Evolutionary conservation across 2,113 vertebrate genomes (phyloP), one percentile per base, ranked within the genome.

Genomic region (Corythornis cristatus): DNA sequence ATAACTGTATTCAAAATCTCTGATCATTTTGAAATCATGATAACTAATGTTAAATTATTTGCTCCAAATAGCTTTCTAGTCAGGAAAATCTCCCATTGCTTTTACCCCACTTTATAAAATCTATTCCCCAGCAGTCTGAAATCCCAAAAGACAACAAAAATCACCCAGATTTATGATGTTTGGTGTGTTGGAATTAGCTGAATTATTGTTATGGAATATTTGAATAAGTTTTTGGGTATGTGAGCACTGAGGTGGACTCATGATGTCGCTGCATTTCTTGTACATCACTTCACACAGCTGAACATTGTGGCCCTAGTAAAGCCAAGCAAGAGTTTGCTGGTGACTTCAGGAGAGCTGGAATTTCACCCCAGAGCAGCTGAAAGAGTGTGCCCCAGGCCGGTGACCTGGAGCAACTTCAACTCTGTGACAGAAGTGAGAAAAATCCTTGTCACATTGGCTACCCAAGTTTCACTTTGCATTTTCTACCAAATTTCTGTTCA

Each of bases 231-330:
- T 35, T 33, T 19, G 43, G 48, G 29, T 19, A 3, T 0, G 1
- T 28, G 53, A 26, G n/a, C 28, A 12, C 23, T 15, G 29, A 31
- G 42, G 4, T 6, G 40, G 7, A 11, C 12, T 50, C 0, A 0
- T 11, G 74, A 5, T 9, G 35, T 15, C 1, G 0, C 40, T 48
- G 82, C 4, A 0, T 12, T 22, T 56, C 64, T 60, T 26, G 37
- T 7, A 3, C 8, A 2, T 56, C 68, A 12, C 37, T n/a, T 5
- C 4, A 5, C 35, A 19, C 48, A 11, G 8, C 14, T 21, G n/a
- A 56, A 33, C 8, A 6, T 9, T 12, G 0, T 8, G 31, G 13
- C 6, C 31, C 1, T 0, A 1, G n/a, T 3, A 28, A 93, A 82
- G 35, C 56, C 84, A 86, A 13, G 12, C 65, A 40, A 61, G 53